phyloP scores from a whole-genome alignment of 2,888 invertebrate species.

The Enchytraeus crypticus region DNA sequence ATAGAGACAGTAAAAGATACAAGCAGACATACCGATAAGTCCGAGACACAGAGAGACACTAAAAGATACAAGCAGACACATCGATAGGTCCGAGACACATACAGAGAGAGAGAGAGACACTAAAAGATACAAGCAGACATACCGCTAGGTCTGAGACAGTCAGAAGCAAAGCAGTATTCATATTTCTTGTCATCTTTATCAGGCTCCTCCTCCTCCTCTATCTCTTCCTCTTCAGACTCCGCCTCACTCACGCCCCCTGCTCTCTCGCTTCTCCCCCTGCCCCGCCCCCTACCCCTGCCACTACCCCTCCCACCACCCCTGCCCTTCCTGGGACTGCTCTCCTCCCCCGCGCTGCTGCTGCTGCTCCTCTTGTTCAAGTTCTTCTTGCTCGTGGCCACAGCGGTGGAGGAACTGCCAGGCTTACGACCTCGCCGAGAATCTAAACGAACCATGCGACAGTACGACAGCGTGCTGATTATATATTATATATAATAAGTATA shows the following conservation, averaged over 20 bases:
- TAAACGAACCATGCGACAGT: too few species aligned
- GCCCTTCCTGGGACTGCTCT: too few species aligned
- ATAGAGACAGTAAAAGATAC: neutral
- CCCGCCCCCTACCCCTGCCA: neutral
- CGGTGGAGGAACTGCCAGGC: too few species aligned
- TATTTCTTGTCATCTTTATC: neutral
- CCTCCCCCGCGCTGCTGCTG: too few species aligned
- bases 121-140: neutral
- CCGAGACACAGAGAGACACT: neutral
- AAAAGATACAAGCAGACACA: neutral
- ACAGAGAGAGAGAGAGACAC: too few species aligned
- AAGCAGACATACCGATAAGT: neutral
- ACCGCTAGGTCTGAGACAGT: neutral
- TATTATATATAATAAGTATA: too few species aligned
- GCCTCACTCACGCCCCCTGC: neutral
- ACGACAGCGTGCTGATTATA: too few species aligned
- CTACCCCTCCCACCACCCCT: neutral
- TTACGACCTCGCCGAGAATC: too few species aligned
- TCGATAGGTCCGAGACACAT: neutral
- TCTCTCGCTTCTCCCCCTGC: neutral
- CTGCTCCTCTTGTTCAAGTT: too few species aligned
- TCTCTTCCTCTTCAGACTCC: neutral
- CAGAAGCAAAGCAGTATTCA: neutral
- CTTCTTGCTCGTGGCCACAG: too few species aligned
- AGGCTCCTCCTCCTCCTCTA: neutral